A percentile compares a stretch with the other conserved stretches of the same genome.
Conservation (phyloP, 2,888 invertebrate genomes). For the Acleris literana region DNA sequence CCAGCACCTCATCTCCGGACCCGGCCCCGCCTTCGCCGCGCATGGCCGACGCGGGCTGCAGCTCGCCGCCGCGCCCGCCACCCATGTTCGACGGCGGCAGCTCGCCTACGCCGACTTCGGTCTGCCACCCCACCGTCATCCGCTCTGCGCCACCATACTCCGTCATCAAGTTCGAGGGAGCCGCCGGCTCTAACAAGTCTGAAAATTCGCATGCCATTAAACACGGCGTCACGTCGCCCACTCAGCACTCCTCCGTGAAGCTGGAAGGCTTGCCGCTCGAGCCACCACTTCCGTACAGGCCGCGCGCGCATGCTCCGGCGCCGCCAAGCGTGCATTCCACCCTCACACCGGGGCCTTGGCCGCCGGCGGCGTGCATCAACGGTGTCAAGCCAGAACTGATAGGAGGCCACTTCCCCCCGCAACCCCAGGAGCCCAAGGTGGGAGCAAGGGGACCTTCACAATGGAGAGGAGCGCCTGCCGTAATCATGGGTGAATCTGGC, state of each 20-base stretch:
- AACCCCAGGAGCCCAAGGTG: slow-evolving; percentile 68
- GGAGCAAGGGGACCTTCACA: slow-evolving; percentile 69
- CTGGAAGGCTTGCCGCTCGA: slow-evolving; percentile 65
- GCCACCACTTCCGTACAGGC: slow-evolving; percentile 66
- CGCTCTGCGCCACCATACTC: slow-evolving; percentile 83
- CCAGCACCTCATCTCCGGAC: slow-evolving; percentile 96
- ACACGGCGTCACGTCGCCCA: slow-evolving; percentile 59
- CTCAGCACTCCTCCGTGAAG: slow-evolving; percentile 77
- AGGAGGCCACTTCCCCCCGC: slow-evolving; percentile 83
- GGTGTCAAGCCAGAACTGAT: slow-evolving; percentile 93
- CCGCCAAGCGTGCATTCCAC: slow-evolving; percentile 70
- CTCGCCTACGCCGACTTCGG: slow-evolving; percentile 70
- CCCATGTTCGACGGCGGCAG: slow-evolving; percentile 80
- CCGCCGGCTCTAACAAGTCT: slow-evolving; percentile 61
- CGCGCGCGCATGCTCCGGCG: slow-evolving; percentile 70
- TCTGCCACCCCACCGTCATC: slow-evolving; percentile 81
- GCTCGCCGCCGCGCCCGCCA: slow-evolving; percentile 84
- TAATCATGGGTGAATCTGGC: slow-evolving; percentile 96
- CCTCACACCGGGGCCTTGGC: slow-evolving; percentile 79
- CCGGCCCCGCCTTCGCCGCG: slow-evolving; percentile 93
- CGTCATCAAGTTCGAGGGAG: slow-evolving; percentile 85
- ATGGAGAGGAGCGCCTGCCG: slow-evolving; percentile 90
- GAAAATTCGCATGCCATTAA: slow-evolving; percentile 63
- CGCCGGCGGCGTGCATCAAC: slow-evolving; percentile 87
- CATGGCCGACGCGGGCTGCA: slow-evolving; percentile 87